Evolutionary conservation across 2,113 vertebrate genomes (phyloP).

Genomic region (Oreamnos americanus): DNA sequence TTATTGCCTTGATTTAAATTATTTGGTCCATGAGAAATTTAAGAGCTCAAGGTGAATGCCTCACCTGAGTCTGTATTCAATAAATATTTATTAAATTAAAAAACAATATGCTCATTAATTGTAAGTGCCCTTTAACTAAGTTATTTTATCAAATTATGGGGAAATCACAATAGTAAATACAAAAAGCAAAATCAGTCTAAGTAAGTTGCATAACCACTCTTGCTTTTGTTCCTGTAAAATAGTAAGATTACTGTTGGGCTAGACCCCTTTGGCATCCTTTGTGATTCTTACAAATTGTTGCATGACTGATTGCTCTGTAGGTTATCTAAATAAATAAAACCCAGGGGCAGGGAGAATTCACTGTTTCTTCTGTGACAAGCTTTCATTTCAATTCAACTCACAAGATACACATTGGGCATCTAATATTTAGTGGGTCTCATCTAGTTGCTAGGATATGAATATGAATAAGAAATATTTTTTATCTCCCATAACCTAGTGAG

Average conservation of each 20-base stretch:
- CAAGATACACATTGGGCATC: neutral
- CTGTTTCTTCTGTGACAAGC: neutral
- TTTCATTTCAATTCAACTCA: neutral
- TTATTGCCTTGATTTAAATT: neutral
- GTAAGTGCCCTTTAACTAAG: neutral
- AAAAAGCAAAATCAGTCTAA: neutral
- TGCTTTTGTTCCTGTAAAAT: neutral
- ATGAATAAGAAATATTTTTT: neutral
- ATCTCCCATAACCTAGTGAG: neutral
- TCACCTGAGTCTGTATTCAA: neutral
- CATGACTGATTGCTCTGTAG: neutral
- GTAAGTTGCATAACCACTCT: neutral
- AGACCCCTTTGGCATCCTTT: neutral
- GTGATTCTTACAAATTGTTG: neutral
- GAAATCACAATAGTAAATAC: neutral
- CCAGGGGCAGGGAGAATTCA: neutral
- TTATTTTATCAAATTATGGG: neutral
- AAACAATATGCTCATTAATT: neutral
- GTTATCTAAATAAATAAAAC: neutral
- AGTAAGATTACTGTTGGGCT: neutral
- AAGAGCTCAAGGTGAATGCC: neutral
- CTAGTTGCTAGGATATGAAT: neutral
- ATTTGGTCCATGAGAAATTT: neutral
- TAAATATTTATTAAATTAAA: neutral
- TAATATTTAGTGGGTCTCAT: neutral